Evolutionary conservation across 1,140 invertebrate genomes (phyloP).

Genomic region (Wasmannia auropunctata): DNA sequence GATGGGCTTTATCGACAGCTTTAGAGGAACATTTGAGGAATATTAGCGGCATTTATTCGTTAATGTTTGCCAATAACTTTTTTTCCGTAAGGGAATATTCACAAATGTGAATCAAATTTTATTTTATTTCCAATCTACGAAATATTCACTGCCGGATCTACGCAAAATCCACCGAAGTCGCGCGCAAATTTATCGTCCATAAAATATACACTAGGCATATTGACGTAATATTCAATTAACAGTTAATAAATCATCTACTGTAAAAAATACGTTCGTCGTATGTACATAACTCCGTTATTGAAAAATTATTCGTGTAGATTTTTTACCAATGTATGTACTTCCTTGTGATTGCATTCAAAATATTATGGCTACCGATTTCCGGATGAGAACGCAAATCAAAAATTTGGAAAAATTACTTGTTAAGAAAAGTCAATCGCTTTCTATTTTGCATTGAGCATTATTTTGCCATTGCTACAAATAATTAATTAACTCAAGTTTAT

Average conservation of each 20-base stretch:
- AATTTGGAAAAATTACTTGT: slow-evolving; percentile 31
- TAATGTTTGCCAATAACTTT: slow-evolving; percentile 32
- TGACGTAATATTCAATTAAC: slow-evolving; percentile 61
- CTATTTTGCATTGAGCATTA: background rate
- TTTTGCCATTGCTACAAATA: background rate
- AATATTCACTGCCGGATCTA: slow-evolving; percentile 46
- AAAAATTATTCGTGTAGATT: slow-evolving; percentile 60
- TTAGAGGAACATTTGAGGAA: slow-evolving; percentile 35
- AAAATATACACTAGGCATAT: slow-evolving; percentile 58
- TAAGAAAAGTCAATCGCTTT: background rate
- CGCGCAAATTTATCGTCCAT: slow-evolving; percentile 58
- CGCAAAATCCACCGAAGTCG: slow-evolving; percentile 56
- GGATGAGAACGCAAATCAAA: background rate
- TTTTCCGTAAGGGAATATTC: slow-evolving; percentile 41
- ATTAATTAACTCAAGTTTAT: background rate
- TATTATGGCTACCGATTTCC: slow-evolving; percentile 44
- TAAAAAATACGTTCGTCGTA: slow-evolving; percentile 51
- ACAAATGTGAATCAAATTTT: slow-evolving; percentile 47
- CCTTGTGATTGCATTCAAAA: slow-evolving; percentile 59
- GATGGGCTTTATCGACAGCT: slow-evolving; percentile 53
- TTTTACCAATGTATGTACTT: slow-evolving; percentile 44
- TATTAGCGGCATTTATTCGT: slow-evolving; percentile 45
- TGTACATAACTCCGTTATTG: slow-evolving; percentile 58
- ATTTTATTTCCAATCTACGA: slow-evolving; percentile 55
- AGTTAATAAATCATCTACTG: slow-evolving; percentile 59